Evolutionary conservation across 2,113 vertebrate species (phyloP).

Genomic region (Tringa solitaria): DNA sequence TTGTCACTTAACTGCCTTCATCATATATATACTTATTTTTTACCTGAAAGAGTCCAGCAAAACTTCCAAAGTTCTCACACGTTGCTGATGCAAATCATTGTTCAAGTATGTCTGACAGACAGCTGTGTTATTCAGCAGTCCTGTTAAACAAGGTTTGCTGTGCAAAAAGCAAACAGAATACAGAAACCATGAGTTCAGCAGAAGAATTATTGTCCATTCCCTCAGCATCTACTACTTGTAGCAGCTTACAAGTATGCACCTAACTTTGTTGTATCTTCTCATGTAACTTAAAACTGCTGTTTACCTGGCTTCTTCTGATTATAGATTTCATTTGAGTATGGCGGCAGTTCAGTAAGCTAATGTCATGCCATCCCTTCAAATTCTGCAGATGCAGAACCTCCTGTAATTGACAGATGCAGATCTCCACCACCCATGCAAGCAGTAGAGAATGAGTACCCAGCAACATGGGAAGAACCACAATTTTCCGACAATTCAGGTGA

Average conservation of each 20-base stretch:
- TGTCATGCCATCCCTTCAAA: slow-evolving; percentile 16
- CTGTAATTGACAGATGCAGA: slow-evolving; percentile 92
- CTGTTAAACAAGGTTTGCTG: not conserved
- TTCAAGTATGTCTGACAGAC: not conserved
- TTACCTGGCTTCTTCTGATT: not conserved
- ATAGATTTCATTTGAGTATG: not conserved
- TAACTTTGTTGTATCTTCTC: not conserved
- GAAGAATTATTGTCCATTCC: not conserved
- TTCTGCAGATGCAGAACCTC: slow-evolving; percentile 88
- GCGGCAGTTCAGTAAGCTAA: not conserved
- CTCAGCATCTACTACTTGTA: not conserved
- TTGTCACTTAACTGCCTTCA: not conserved
- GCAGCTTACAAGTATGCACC: not conserved
- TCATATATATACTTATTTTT: not conserved
- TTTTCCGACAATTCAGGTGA: slow-evolving; percentile 99
- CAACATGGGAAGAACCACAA: slow-evolving; percentile 90
- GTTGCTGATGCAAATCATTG: not conserved
- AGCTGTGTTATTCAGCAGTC: not conserved
- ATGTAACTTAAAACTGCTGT: not conserved
- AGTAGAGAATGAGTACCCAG: slow-evolving; percentile 74
- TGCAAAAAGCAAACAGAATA: not conserved
- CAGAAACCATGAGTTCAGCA: not conserved
- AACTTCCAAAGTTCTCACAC: not conserved
- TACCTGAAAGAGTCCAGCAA: not conserved
- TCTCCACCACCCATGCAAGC: slow-evolving; percentile 86